phyloP scores from a whole-genome alignment of 1,140 invertebrate species.

The Protaetia brevitarsis region DNA sequence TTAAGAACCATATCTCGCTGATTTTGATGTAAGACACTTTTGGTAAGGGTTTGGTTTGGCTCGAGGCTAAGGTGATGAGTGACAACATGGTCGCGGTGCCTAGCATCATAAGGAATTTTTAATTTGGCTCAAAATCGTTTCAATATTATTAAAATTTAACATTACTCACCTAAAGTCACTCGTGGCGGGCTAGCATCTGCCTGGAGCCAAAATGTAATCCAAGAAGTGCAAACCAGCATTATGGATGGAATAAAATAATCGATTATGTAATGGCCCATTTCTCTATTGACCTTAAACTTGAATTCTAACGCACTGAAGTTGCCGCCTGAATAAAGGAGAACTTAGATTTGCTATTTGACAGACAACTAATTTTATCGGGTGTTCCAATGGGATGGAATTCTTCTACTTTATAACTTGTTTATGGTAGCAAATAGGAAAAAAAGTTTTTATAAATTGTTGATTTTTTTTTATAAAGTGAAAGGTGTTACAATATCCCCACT shows the following conservation, averaged over 20 bases:
- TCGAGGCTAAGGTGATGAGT: slow-evolving; percentile 80
- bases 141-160: background rate
- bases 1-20: slow-evolving; percentile 86
- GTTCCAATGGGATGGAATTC: no score
- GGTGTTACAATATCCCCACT: no score
- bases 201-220: slow-evolving; percentile 89
- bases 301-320: slow-evolving; percentile 79
- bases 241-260: slow-evolving; percentile 88
- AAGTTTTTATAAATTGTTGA: no score
- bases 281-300: slow-evolving; percentile 71
- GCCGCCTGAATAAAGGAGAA: slow-evolving; percentile 57
- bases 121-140: background rate
- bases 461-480: no score
- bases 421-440: no score
- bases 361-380: background rate
- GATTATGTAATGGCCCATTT: slow-evolving; percentile 86
- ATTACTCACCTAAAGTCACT: slow-evolving; percentile 66
- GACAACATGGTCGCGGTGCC: slow-evolving; percentile 84
- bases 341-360: background rate
- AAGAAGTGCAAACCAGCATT: slow-evolving; percentile 82
- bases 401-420: no score
- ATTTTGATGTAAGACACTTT: slow-evolving; percentile 89
- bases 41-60: slow-evolving; percentile 76
- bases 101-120: slow-evolving; percentile 46
- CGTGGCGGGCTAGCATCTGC: slow-evolving; percentile 79